phyloP scores from a whole-genome alignment of 1,140 invertebrate genomes.

The Leptinotarsa lineolata region DNA sequence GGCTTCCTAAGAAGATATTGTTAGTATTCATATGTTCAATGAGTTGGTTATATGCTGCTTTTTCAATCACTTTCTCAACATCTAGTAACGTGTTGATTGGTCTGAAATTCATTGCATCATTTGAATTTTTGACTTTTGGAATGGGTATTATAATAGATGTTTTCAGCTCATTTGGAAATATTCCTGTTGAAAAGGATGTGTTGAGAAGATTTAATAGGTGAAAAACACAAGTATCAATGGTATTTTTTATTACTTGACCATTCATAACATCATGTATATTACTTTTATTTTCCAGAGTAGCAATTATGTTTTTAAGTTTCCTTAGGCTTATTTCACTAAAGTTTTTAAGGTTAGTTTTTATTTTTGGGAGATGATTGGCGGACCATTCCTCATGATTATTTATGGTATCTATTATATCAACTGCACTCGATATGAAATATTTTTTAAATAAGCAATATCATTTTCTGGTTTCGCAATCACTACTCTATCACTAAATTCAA shows the following conservation, averaged over 20 bases:
- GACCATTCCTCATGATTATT: neutral
- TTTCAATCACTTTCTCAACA: constrained; percentile 22
- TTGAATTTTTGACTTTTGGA: constrained; percentile 16
- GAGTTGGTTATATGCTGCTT: constrained; percentile 17
- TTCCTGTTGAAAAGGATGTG: constrained; percentile 14
- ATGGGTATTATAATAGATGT: constrained; percentile 7
- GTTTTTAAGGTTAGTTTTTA: constrained; percentile 17
- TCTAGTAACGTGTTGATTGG: constrained; percentile 19
- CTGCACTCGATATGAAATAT: constrained; percentile 8
- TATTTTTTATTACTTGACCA: constrained; percentile 15
- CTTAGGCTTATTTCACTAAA: constrained; percentile 21
- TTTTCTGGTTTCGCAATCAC: constrained; percentile 4
- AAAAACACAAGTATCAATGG: constrained; percentile 17
- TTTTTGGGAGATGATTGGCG: neutral
- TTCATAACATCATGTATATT: constrained; percentile 19
- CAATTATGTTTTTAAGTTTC: constrained; percentile 10
- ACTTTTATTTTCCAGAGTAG: constrained; percentile 15
- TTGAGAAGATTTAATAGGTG: constrained; percentile 20
- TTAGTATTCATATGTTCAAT: constrained; percentile 15
- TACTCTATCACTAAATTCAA: constrained; percentile 20
- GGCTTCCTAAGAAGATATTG: constrained; percentile 17
- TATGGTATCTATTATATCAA: neutral
- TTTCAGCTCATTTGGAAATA: constrained; percentile 21
- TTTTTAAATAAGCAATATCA: neutral
- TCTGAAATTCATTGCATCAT: too few relatives aligned